phyloP scores from a whole-genome alignment of 1,140 invertebrate species.

The Pogonomyrmex barbatus region DNA sequence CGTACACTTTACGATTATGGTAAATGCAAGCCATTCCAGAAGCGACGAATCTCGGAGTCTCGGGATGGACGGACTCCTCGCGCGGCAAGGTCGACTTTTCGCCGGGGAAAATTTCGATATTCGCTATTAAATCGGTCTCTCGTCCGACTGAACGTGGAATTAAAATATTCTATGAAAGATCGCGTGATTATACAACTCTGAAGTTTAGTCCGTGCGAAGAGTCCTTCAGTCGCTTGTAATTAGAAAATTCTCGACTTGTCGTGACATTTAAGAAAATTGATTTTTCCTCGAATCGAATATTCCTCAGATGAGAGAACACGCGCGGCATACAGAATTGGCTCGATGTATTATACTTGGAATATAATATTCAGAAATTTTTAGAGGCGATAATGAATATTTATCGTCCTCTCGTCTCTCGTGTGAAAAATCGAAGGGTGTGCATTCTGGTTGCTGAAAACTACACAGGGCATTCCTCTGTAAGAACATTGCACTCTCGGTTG shows the following conservation, averaged over 20 bases:
- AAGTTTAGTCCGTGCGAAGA: neutral
- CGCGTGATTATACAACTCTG: too few species aligned
- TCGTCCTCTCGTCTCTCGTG: neutral
- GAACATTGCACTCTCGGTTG: slow-evolving; percentile 54
- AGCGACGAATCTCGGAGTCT: neutral
- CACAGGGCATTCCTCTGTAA: slow-evolving; percentile 42
- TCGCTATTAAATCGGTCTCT: neutral
- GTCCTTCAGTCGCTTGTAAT: neutral
- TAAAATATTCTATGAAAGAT: neutral
- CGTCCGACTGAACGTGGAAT: neutral
- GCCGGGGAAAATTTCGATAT: neutral
- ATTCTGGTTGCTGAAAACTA: slow-evolving; percentile 44
- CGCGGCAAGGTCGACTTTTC: neutral
- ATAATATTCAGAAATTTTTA: slow-evolving; percentile 31
- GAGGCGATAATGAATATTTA: slow-evolving; percentile 58
- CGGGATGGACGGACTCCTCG: neutral
- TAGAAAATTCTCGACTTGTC: neutral
- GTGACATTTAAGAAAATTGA: slow-evolving; percentile 7
- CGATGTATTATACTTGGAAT: neutral
- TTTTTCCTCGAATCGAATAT: neutral
- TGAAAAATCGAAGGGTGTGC: slow-evolving; percentile 10
- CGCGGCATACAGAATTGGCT: too few species aligned
- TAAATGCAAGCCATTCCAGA: neutral
- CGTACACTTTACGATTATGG: slow-evolving; percentile 6
- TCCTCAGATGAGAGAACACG: neutral